A percentile compares a stretch with the other conserved stretches of the same genome.
Conservation (phyloP, 2,797 vertebrate species). For the Melanotaenia trifasciata region DNA sequence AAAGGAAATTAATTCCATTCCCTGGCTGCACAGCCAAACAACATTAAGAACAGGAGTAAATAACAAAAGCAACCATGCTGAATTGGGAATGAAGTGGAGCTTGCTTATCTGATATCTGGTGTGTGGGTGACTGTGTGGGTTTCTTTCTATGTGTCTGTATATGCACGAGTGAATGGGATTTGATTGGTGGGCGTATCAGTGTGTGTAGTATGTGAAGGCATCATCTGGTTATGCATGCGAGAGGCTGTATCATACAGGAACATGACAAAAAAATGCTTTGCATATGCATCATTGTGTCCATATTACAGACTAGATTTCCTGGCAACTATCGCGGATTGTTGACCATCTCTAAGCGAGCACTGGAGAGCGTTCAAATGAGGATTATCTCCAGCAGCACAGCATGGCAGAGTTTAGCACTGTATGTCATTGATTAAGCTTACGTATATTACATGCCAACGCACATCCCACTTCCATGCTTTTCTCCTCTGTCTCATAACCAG, state of each 20-base stretch:
- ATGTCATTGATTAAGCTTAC: conserved; percentile 76
- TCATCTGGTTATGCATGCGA: conserved; percentile 66
- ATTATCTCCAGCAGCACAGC: conserved; percentile 78
- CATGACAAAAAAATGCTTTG: conserved; percentile 65
- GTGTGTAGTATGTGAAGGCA: conserved; percentile 66
- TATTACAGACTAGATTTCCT: conserved; percentile 78
- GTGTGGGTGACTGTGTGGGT: conserved; percentile 62
- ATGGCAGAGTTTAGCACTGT: conserved; percentile 71
- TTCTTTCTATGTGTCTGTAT: conserved; percentile 51
- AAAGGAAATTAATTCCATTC: conserved; percentile 86
- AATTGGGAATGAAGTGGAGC: conserved; percentile 64
- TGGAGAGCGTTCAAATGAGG: conserved; percentile 73
- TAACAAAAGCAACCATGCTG: conserved; percentile 75
- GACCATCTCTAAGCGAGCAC: conserved; percentile 71
- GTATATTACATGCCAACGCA: conserved; percentile 66
- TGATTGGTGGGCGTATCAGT: conserved; percentile 75
- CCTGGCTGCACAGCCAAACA: conserved; percentile 74
- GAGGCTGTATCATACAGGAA: conserved; percentile 69
- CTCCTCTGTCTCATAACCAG: conserved; percentile 37
- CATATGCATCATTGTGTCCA: conserved; percentile 73
- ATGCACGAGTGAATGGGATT: conserved; percentile 71
- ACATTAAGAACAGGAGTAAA: conserved; percentile 82
- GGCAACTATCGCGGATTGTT: conserved; percentile 69
- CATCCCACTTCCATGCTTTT: conserved; percentile 52
- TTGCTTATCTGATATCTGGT: conserved; percentile 74